Percentiles rank a stretch among this genome's conserved stretches.
These are phyloP conservation scores for Pristionchus entomophagus DNA, from an alignment of 2,888 invertebrate species.

Conservation along the genomic window DNA sequence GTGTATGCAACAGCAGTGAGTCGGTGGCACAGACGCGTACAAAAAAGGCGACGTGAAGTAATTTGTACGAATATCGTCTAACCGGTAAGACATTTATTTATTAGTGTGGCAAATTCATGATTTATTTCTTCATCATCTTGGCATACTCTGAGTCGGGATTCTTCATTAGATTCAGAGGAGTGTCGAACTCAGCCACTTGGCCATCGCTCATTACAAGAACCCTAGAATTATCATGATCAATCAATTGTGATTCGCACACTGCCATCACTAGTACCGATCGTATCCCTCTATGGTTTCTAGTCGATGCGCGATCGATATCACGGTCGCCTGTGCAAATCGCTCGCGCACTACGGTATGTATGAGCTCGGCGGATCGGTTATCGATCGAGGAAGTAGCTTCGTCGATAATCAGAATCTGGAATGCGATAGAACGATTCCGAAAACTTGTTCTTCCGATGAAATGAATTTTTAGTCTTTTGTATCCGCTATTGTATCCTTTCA, in stretches of 20 bases:
- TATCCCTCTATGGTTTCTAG: neutral
- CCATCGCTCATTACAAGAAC: neutral
- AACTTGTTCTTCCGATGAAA: no score
- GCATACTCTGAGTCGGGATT: neutral
- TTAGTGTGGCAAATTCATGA: no score
- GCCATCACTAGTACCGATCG: neutral
- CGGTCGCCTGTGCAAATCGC: neutral
- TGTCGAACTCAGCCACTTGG: neutral
- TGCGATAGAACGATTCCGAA: no score
- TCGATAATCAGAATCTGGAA: constrained; percentile 49
- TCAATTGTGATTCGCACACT: neutral
- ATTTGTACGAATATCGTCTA: no score
- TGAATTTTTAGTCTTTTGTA: no score
- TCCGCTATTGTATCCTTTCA: no score
- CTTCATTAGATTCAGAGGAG: neutral
- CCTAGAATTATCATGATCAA: neutral
- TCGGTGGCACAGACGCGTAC: no score
- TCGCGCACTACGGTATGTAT: neutral
- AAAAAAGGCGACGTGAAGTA: no score
- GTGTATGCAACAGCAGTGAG: no score
- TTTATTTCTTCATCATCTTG: neutral
- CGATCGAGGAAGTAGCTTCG: constrained; percentile 4
- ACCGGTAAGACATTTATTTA: no score
- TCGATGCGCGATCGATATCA: neutral
- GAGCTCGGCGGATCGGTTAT: neutral